Base-by-base conservation (phyloP, 37 sponge, comb jelly and placozoan species). In the Axinella damicornis region DNA sequence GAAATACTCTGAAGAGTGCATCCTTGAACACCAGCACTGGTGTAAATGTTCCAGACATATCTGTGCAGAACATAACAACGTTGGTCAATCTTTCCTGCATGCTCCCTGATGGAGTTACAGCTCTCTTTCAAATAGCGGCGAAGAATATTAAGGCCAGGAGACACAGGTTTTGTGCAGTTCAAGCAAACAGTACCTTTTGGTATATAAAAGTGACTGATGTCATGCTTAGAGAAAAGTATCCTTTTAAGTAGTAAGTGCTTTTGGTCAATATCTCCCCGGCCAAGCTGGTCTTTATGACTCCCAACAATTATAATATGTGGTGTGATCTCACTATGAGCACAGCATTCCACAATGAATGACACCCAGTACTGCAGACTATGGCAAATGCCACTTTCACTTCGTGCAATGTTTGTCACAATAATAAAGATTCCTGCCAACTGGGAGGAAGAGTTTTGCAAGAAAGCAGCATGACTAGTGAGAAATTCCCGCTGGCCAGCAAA, bases 401-500 rank as follows among this genome's bases (percentile, higher is more conserved):
- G 53, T 57, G 69, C 25, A 35, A 82, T 55, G 32, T 70, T 70
- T 32, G 70, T 72, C 28, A 82, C 82, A 18, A 82, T 54, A 24
- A 82, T 25, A 70, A 82, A 70, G 34, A 70, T 28, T 32, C 58
- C 57, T 22, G 82, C 39, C 22, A 27, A 13, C 11, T 62, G 64
- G 5, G 24, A 6, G 27, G 28, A 28, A n/a, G 2, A n/a, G 28
- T 28, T 62, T 13, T 62, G 27, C 34, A 82, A 46, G 38, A 82
- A 41, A 11, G 64, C 72, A 22, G 71, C 33, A 32, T 82, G 82
- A 38, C 72, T 69, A 5, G 66, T 34, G 61, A 70, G 54, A 60
- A 70, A 82, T 27, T 82, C 82, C 33, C 46, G 17, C 28, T 82
- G 82, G 13, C 82, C 82, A 19, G 72, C 82, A 70, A 82, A 82